Evolutionary conservation across 2,113 vertebrate species (phyloP).

Genomic region (Nibea albiflora): DNA sequence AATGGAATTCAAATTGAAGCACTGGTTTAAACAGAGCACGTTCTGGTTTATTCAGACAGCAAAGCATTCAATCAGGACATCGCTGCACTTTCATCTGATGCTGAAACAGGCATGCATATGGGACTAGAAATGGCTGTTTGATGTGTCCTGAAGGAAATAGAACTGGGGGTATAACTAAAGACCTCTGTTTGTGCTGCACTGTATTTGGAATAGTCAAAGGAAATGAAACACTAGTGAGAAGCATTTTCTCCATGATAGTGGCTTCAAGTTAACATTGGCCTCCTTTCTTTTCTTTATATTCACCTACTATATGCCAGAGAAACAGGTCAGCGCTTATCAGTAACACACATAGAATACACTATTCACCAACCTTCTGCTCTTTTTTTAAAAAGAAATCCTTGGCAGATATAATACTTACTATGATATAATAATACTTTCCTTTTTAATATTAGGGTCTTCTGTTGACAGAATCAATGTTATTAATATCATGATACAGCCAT

Average conservation of each 20-base stretch:
- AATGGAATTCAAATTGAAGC: constrained; percentile 45
- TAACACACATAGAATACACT: not conserved
- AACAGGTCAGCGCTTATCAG: constrained; percentile 7
- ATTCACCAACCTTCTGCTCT: not conserved
- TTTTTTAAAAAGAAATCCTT: not conserved
- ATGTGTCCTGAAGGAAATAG: constrained; percentile 56
- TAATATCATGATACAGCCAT: not conserved
- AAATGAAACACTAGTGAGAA: constrained; percentile 28
- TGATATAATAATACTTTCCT: not conserved
- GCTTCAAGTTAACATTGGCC: constrained; percentile 15
- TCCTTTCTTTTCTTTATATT: constrained; percentile 11
- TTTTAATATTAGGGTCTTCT: not conserved
- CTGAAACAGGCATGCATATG: constrained; percentile 42
- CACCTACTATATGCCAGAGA: not conserved
- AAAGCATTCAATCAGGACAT: constrained; percentile 52
- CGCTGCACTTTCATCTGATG: constrained; percentile 59
- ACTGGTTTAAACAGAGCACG: constrained; percentile 31
- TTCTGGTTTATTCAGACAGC: constrained; percentile 52
- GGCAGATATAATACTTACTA: not conserved
- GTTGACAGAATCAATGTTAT: not conserved
- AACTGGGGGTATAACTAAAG: constrained; percentile 45
- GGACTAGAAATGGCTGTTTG: constrained; percentile 59
- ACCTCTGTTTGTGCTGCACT: constrained; percentile 21
- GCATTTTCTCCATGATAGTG: not conserved
- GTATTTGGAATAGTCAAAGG: constrained; percentile 7